Evolutionary conservation across 2,888 invertebrate genomes (phyloP).

Genomic region (Drosophila falleni): DNA sequence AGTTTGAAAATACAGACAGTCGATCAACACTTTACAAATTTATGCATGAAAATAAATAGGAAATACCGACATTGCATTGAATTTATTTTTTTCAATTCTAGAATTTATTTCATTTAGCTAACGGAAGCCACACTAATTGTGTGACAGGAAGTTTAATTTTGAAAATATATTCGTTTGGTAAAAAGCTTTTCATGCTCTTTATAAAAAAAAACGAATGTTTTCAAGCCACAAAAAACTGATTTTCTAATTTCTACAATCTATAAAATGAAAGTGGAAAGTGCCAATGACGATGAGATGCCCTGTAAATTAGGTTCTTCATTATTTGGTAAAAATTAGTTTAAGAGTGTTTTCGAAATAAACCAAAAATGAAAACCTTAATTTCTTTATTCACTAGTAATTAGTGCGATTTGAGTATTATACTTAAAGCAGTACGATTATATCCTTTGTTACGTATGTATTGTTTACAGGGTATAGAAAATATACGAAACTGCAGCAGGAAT

Average conservation of each 20-base stretch:
- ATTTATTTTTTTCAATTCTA: conserved; percentile 36
- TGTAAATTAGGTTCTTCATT: not conserved
- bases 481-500: conserved; percentile 31
- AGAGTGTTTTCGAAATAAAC: no score
- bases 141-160: conserved; percentile 76
- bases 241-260: conserved; percentile 74
- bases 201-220: conserved; percentile 29
- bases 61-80: conserved; percentile 27
- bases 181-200: conserved; percentile 29
- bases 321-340: no score
- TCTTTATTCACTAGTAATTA: no score
- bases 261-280: conserved; percentile 24
- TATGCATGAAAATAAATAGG: conserved; percentile 60
- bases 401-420: not conserved
- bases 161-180: conserved; percentile 49
- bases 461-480: conserved; percentile 14
- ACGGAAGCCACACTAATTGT: conserved; percentile 54
- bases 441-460: no score
- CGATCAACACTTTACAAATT: conserved; percentile 10
- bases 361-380: no score
- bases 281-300: not conserved
- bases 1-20: conserved; percentile 4
- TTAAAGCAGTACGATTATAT: not conserved
- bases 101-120: conserved; percentile 39
- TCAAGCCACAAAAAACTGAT: conserved; percentile 64